Conservation (phyloP, 2,888 invertebrate species). For the Pasiphila rectangulata region DNA sequence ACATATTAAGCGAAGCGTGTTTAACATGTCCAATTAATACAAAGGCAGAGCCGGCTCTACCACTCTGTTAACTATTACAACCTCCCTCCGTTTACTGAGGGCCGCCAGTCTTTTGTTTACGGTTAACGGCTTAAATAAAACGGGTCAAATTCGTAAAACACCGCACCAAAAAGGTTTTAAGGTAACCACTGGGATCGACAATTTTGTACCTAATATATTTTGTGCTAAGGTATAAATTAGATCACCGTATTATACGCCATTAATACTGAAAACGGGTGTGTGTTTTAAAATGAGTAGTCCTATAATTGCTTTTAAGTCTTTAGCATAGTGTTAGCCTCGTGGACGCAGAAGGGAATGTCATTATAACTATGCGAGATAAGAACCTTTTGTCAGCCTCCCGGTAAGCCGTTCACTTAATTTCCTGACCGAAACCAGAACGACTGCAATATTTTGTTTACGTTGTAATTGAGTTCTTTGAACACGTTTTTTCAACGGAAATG, state of each 20-base stretch:
- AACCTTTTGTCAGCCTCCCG: constrained; percentile 60
- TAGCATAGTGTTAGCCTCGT: constrained; percentile 54
- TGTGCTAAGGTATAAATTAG: constrained; percentile 59
- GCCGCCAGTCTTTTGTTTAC: constrained; percentile 75
- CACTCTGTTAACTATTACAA: constrained; percentile 72
- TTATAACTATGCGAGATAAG: constrained; percentile 71
- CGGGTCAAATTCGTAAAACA: constrained; percentile 75
- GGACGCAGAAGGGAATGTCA: constrained; percentile 60
- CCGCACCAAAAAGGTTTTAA: constrained; percentile 62
- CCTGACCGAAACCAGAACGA: constrained; percentile 69
- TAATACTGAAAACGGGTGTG: constrained; percentile 52
- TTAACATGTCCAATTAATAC: constrained; percentile 75
- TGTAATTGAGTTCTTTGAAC: constrained; percentile 74
- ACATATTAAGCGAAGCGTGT: constrained; percentile 69
- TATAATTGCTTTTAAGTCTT: constrained; percentile 65
- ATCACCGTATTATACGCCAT: constrained; percentile 45
- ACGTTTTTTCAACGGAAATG: constrained; percentile 72
- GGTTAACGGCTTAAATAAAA: constrained; percentile 79
- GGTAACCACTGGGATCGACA: constrained; percentile 44
- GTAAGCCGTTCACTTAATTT: constrained; percentile 76
- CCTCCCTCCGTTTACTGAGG: constrained; percentile 65
- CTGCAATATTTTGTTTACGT: constrained; percentile 74
- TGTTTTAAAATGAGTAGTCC: constrained; percentile 56
- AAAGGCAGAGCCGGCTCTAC: constrained; percentile 58
- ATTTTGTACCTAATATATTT: constrained; percentile 54